Conservation (phyloP, 2,113 vertebrate genomes). For the Laterallus jamaicensis region DNA sequence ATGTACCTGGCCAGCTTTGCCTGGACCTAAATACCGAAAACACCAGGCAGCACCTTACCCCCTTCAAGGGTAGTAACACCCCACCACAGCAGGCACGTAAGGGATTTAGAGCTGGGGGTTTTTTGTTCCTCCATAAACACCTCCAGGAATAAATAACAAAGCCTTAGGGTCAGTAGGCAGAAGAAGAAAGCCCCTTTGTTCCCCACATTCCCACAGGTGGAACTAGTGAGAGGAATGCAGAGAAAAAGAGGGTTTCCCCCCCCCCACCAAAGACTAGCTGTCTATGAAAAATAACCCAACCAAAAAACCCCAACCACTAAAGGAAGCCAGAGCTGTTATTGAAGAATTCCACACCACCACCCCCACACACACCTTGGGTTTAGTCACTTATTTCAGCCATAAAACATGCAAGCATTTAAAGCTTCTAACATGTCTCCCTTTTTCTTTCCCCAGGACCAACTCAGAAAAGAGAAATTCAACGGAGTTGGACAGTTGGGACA, state of each 20-base stretch:
- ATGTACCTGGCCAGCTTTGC: background rate
- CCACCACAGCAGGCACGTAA: background rate
- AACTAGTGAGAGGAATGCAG: background rate
- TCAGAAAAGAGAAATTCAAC: background rate
- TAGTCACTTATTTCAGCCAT: background rate
- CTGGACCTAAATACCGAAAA: background rate
- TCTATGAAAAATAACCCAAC: no score
- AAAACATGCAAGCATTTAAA: background rate
- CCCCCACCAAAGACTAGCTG: background rate
- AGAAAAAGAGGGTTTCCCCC: background rate
- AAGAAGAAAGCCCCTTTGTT: background rate
- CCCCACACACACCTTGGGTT: no score
- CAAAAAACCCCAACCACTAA: background rate
- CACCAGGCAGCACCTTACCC: background rate
- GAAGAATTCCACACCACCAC: background rate
- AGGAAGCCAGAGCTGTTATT: background rate
- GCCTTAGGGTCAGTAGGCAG: background rate
- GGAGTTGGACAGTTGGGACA: background rate
- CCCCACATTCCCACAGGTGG: background rate
- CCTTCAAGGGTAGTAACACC: background rate
- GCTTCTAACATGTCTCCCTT: background rate
- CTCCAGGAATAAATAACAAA: background rate
- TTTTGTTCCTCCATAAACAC: background rate
- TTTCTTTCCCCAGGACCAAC: slow-evolving; percentile 42
- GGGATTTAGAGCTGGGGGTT: background rate